Evolutionary conservation across 2,888 invertebrate species (phyloP).

Genomic region (Eupithecia tripunctaria): DNA sequence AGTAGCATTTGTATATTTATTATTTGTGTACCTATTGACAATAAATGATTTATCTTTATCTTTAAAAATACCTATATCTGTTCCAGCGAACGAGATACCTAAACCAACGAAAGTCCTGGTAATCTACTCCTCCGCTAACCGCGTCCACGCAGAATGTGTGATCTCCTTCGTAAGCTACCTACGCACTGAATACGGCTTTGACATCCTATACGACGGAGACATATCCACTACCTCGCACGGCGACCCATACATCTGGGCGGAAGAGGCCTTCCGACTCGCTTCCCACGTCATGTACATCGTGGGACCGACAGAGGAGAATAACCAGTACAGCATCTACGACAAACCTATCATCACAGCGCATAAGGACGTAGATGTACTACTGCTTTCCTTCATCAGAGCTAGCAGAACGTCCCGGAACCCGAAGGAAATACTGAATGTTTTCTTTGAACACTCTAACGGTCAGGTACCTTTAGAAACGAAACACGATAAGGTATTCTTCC

Average conservation of each 20-base stretch:
- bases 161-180: conserved; percentile 69
- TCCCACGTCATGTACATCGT: conserved; percentile 72
- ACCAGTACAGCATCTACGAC: conserved; percentile 70
- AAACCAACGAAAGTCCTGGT: conserved; percentile 72
- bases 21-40: no score
- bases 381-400: conserved; percentile 63
- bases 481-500: conserved; percentile 61
- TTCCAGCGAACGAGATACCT: conserved; percentile 59
- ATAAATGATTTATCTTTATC: no score
- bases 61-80: conserved; percentile 28
- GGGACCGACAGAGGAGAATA: conserved; percentile 67
- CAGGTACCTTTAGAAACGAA: conserved; percentile 67
- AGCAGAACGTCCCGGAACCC: conserved; percentile 51
- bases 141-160: conserved; percentile 74
- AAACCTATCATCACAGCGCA: conserved; percentile 70
- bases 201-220: conserved; percentile 73
- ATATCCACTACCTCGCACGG: conserved; percentile 65
- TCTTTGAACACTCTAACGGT: conserved; percentile 74
- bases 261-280: conserved; percentile 65
- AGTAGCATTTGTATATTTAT: no score
- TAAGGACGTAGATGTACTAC: conserved; percentile 64
- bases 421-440: conserved; percentile 69
- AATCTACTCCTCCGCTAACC: conserved; percentile 69
- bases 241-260: conserved; percentile 74
- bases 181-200: conserved; percentile 71